A percentile compares a stretch with the other conserved stretches of the same genome.
Evolutionary conservation across 1,140 invertebrate species (phyloP).

Genomic region (Acromyrmex charruanus): DNA sequence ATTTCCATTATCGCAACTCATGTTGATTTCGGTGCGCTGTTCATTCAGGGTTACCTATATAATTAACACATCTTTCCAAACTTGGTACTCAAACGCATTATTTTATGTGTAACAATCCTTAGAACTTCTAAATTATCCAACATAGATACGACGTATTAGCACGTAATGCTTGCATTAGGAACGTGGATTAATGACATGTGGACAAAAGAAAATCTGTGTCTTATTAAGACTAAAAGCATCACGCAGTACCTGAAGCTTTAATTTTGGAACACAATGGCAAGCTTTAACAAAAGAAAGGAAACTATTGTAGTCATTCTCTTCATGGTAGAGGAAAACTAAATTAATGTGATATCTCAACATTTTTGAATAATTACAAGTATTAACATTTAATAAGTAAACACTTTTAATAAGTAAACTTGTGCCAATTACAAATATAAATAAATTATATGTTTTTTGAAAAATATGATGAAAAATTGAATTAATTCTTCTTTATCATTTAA

Average conservation of each 20-base stretch:
- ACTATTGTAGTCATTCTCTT: not conserved
- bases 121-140: not conserved
- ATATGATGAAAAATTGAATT: not conserved
- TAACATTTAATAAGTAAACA: slow-evolving; percentile 10
- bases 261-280: slow-evolving; percentile 8
- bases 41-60: not conserved
- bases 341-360: not conserved
- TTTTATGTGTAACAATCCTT: slow-evolving; percentile 10
- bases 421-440: not conserved
- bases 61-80: slow-evolving; percentile 12
- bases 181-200: slow-evolving; percentile 43
- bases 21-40: slow-evolving; percentile 9
- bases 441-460: too few species aligned
- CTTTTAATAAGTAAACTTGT: not conserved
- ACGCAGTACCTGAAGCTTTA: slow-evolving; percentile 30
- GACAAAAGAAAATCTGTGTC: slow-evolving; percentile 46
- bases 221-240: slow-evolving; percentile 19
- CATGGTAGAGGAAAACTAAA: not conserved
- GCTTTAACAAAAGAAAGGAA: not conserved
- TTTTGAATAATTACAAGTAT: not conserved
- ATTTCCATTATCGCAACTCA: slow-evolving; percentile 48
- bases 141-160: not conserved
- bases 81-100: not conserved
- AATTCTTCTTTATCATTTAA: not conserved
- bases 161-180: slow-evolving; percentile 45